A percentile compares a stretch with the other conserved stretches of the same genome.
Evolutionary conservation across 2,888 invertebrate species (phyloP).

Genomic region (Drosophila rubida): DNA sequence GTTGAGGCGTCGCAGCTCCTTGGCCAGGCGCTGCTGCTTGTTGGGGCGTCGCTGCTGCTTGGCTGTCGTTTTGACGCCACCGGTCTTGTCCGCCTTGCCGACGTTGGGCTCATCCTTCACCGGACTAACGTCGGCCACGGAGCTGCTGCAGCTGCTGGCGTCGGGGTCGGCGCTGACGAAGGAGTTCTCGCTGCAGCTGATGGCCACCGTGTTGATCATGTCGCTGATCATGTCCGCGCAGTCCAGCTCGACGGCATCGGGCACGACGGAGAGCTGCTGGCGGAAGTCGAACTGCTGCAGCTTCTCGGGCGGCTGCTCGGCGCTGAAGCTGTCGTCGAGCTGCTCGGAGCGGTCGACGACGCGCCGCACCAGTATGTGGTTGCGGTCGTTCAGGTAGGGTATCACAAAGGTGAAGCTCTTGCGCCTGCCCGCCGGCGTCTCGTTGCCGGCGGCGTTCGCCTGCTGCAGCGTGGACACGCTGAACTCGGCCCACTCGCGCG

Average conservation of each 20-base stretch:
- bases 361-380: conserved; percentile 86
- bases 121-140: conserved; percentile 18
- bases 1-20: conserved; percentile 88
- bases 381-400: conserved; percentile 87
- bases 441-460: conserved; percentile 60
- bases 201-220: conserved; percentile 87
- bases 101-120: conserved; percentile 33
- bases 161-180: conserved; percentile 82
- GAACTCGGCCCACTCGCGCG: conserved; percentile 85
- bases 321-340: conserved; percentile 72
- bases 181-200: conserved; percentile 86
- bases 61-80: conserved; percentile 12
- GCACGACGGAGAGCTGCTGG: conserved; percentile 36
- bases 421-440: conserved; percentile 33
- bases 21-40: conserved; percentile 81
- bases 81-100: conserved; percentile 25
- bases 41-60: conserved; percentile 35
- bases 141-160: conserved; percentile 15
- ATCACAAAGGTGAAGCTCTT: conserved; percentile 86
- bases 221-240: conserved; percentile 85
- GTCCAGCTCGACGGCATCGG: conserved; percentile 47
- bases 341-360: conserved; percentile 83
- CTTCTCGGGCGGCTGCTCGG: conserved; percentile 38
- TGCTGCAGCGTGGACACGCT: conserved; percentile 82
- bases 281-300: conserved; percentile 76